Conservation (phyloP, 1,140 invertebrate species). For the Megalopta genalis region DNA sequence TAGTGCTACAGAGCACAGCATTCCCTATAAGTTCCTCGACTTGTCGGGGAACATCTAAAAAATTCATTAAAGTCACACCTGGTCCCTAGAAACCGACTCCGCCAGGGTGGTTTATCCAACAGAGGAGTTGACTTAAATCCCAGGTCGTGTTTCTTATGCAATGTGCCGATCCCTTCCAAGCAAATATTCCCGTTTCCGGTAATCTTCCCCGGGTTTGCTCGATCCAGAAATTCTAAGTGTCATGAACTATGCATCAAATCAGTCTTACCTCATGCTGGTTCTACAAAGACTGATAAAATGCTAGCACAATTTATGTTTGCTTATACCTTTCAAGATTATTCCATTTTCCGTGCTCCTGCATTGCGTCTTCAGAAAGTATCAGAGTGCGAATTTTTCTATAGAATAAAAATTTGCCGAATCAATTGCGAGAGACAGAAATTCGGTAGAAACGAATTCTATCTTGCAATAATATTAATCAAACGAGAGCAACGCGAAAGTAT, state of each 20-base stretch:
- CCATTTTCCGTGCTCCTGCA: too few species aligned
- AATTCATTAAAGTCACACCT: slow-evolving; percentile 8
- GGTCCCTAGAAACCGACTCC: not conserved
- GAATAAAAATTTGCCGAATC: too few species aligned
- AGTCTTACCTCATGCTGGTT: not conserved
- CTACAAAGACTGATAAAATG: too few species aligned
- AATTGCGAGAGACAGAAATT: too few species aligned
- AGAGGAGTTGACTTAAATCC: not conserved
- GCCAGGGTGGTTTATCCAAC: not conserved
- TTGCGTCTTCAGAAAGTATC: too few species aligned
- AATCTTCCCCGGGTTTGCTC: not conserved
- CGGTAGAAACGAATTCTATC: too few species aligned
- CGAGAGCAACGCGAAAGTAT: too few species aligned
- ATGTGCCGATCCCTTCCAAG: not conserved
- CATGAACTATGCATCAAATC: not conserved
- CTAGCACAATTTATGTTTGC: too few species aligned
- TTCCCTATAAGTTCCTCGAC: not conserved
- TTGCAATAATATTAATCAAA: too few species aligned
- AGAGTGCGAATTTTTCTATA: too few species aligned
- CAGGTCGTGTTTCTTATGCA: not conserved
- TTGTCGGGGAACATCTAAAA: slow-evolving; percentile 1
- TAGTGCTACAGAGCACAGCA: not conserved
- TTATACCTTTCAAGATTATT: too few species aligned
- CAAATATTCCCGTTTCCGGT: not conserved
- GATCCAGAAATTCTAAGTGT: not conserved